These are phyloP conservation scores for Acrobasis consociella DNA, from an alignment of 2,888 invertebrate genomes.

Conservation along the genomic window DNA sequence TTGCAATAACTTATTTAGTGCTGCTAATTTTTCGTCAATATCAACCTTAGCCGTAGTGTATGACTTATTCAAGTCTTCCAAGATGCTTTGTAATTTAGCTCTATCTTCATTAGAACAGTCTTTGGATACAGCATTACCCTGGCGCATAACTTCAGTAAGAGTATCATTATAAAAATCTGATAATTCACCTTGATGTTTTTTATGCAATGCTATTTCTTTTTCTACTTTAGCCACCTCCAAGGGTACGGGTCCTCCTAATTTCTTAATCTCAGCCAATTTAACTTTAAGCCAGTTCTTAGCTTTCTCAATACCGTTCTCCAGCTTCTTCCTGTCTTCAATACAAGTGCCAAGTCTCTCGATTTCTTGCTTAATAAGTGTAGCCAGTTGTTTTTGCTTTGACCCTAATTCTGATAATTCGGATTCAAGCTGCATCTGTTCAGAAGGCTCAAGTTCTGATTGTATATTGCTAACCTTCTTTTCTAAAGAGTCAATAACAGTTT, in stretches of 20 bases:
- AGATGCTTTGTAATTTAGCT: slow-evolving; percentile 84
- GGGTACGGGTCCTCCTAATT: slow-evolving; percentile 89
- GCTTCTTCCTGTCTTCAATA: slow-evolving; percentile 87
- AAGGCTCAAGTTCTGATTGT: slow-evolving; percentile 92
- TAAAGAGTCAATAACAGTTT: slow-evolving; percentile 90
- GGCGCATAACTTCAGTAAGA: slow-evolving; percentile 88
- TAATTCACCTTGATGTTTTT: slow-evolving; percentile 89
- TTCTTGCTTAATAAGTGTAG: slow-evolving; percentile 87
- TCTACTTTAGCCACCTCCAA: slow-evolving; percentile 92
- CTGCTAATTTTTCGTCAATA: slow-evolving; percentile 87
- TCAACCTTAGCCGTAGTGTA: slow-evolving; percentile 89
- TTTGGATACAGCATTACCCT: slow-evolving; percentile 89
- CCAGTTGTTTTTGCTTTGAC: slow-evolving; percentile 89
- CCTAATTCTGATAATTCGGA: slow-evolving; percentile 87
- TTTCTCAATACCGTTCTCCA: slow-evolving; percentile 90
- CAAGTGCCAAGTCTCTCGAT: slow-evolving; percentile 87
- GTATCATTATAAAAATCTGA: slow-evolving; percentile 89
- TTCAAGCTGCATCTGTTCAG: slow-evolving; percentile 91
- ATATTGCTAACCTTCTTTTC: slow-evolving; percentile 92
- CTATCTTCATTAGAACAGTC: slow-evolving; percentile 90
- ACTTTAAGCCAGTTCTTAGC: slow-evolving; percentile 91
- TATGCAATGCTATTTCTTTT: slow-evolving; percentile 89
- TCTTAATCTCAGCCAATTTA: slow-evolving; percentile 89
- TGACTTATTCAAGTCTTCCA: slow-evolving; percentile 87
- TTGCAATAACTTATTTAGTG: slow-evolving; percentile 87